A percentile compares a stretch with the other conserved stretches of the same genome.
phyloP scores from a whole-genome alignment of 2,113 vertebrate genomes.

The Cynopterus brachyotis region DNA sequence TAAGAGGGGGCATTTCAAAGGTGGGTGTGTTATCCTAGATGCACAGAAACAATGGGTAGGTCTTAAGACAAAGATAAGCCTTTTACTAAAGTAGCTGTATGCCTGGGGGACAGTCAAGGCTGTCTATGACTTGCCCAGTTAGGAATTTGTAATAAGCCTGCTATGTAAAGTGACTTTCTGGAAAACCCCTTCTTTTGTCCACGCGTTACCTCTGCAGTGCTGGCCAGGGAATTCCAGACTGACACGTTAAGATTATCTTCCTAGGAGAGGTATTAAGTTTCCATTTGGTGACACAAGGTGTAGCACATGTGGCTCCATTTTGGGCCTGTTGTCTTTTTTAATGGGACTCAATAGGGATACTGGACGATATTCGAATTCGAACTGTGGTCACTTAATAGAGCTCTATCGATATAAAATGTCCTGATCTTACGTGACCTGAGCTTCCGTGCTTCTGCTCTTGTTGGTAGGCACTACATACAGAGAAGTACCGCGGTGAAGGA shows the following conservation, averaged over 20 bases:
- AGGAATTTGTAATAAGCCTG: background rate
- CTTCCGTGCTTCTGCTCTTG: background rate
- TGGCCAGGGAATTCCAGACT: background rate
- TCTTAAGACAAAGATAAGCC: background rate
- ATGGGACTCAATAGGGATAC: background rate
- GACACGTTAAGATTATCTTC: background rate
- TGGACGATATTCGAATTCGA: background rate
- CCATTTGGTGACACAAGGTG: background rate
- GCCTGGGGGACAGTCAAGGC: background rate
- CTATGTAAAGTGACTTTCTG: background rate
- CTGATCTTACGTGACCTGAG: background rate
- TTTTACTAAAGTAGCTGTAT: background rate
- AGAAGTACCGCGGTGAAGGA: background rate
- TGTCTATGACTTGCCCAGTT: background rate
- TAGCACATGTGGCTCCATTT: background rate
- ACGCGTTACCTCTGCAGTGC: background rate
- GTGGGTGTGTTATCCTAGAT: background rate
- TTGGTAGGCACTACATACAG: background rate
- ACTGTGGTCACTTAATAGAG: background rate
- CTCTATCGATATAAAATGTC: background rate
- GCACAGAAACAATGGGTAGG: background rate
- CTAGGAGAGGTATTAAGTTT: background rate
- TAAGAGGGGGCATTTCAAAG: background rate
- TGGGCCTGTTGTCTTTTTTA: background rate
- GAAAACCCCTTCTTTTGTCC: background rate